Evolutionary conservation across 1,140 invertebrate species (phyloP).

Genomic region (Pogonomyrmex barbatus): DNA sequence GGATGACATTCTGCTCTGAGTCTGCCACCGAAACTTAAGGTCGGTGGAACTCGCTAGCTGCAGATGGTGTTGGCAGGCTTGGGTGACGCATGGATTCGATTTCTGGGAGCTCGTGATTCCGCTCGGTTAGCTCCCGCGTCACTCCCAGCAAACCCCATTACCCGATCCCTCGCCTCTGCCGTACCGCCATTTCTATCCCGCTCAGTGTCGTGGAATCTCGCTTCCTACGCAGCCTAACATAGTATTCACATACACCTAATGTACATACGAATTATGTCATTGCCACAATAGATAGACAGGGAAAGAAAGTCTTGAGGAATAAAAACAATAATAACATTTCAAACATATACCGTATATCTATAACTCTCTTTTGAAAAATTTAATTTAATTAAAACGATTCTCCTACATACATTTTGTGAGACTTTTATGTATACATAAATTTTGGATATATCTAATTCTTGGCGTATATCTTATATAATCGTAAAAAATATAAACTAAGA

Average conservation of each 20-base stretch:
- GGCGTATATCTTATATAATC: neutral
- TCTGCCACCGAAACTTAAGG: slow-evolving; percentile 69
- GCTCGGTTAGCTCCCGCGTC: slow-evolving; percentile 86
- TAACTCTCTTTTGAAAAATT: neutral
- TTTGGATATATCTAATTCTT: neutral
- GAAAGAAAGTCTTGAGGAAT: slow-evolving; percentile 2
- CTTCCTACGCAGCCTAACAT: slow-evolving; percentile 66
- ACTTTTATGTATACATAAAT: neutral
- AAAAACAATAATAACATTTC: neutral
- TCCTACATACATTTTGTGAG: neutral
- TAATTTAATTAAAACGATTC: neutral
- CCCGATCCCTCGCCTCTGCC: slow-evolving; percentile 73
- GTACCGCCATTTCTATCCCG: slow-evolving; percentile 67
- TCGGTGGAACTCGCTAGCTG: slow-evolving; percentile 79
- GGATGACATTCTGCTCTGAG: slow-evolving; percentile 54
- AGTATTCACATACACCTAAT: slow-evolving; percentile 47
- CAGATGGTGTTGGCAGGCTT: slow-evolving; percentile 86
- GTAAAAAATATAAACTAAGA: neutral
- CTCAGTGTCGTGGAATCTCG: slow-evolving; percentile 79
- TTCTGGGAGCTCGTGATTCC: slow-evolving; percentile 86
- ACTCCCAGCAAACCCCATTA: slow-evolving; percentile 86
- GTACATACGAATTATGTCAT: slow-evolving; percentile 59
- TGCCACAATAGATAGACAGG: slow-evolving; percentile 13
- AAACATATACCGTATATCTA: neutral
- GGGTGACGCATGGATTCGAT: slow-evolving; percentile 87